Base-by-base conservation (phyloP, 2,888 invertebrate genomes). In the Ischnura elegans region DNA sequence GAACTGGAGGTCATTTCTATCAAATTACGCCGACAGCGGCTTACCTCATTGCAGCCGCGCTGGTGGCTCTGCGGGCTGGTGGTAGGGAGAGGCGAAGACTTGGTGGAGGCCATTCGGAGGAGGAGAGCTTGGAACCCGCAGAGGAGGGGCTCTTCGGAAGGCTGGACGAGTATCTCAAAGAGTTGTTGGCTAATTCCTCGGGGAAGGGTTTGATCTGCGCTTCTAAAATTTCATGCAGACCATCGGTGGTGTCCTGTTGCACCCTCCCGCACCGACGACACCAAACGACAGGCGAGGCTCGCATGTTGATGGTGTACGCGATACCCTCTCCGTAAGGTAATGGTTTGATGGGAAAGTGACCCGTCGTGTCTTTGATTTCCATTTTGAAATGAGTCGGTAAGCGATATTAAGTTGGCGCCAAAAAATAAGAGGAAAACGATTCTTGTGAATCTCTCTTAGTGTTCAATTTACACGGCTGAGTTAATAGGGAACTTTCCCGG, bases 1-100 rank as follows among this genome's bases (percentile, higher is more conserved):
- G 90, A 90, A 90, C 61, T 90, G 55, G 90, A 90, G 90, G 90
- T 90, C 90, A 90, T 90, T 90, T 61, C 61, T 43, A 42, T 61
- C 36, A 90, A 90, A 55, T 90, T 90, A 90, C 90, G 13, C 90
- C 42, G 51, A 43, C 25, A 36, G 61, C 42, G 55, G 90, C 61
- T 90, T 61, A 90, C 90, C 90, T 90, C 90, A 61, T 61, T 90
- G 90, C 90, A 90, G 90, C 43, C 87, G 51, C n/a, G n/a, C n/a
- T n/a, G n/a, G 25, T 8, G 13, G n/a, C n/a, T n/a, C n/a, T n/a
- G n/a, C n/a, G n/a, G n/a, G n/a, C n/a, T n/a, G n/a, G n/a, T n/a
- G n/a, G n/a, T n/a, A n/a, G n/a, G 21, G 85, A 43, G 85, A 16
- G 85, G 51, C 51, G 46, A 21, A 47, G 47, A 47, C n/a, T n/a